phyloP scores from a whole-genome alignment of 2,888 invertebrate genomes.

The Alentia gelatinosa region DNA sequence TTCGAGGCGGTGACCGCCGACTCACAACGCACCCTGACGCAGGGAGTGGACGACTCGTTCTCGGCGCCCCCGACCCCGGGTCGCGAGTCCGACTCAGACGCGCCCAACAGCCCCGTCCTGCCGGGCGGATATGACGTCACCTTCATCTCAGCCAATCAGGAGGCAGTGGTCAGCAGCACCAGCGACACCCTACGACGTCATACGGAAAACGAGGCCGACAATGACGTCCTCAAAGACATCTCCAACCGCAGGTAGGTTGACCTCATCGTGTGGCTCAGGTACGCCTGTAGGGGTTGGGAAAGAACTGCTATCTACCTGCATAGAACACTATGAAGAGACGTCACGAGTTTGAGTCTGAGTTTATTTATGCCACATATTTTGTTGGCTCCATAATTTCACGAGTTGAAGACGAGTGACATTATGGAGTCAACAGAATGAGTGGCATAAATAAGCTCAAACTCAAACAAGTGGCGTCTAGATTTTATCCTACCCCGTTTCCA shows the following conservation, averaged over 20 bases:
- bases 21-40: background rate
- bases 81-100: background rate
- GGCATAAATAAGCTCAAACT: too few relatives aligned
- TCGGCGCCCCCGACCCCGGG: constrained; percentile 21
- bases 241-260: constrained; percentile 56
- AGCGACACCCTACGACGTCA: background rate
- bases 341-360: too few relatives aligned
- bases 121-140: background rate
- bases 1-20: background rate
- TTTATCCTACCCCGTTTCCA: too few relatives aligned
- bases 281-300: too few relatives aligned
- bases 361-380: too few relatives aligned
- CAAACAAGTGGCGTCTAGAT: too few relatives aligned
- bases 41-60: constrained; percentile 21
- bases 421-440: too few relatives aligned
- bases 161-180: background rate
- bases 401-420: too few relatives aligned
- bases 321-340: too few relatives aligned
- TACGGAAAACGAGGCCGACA: background rate
- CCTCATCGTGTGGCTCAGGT: too few relatives aligned
- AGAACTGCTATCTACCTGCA: too few relatives aligned
- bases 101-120: background rate
- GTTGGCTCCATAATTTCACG: too few relatives aligned
- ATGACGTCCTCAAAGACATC: constrained; percentile 56
- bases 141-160: background rate